These are phyloP conservation scores for Cactoblastis cactorum DNA, from an alignment of 2,888 invertebrate genomes.

Conservation along the genomic window DNA sequence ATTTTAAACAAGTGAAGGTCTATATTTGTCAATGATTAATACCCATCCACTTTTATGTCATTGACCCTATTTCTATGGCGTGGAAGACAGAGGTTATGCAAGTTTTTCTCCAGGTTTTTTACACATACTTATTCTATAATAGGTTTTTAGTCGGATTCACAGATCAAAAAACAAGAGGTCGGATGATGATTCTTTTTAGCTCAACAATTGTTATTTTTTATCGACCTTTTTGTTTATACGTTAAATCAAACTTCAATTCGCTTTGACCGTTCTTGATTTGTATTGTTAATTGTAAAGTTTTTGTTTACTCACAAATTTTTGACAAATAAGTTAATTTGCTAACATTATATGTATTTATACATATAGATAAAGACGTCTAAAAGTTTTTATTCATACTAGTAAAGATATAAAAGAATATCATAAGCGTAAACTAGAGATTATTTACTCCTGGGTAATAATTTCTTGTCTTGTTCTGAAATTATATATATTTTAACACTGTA, in stretches of 20 bases:
- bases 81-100: conserved; percentile 8
- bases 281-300: too few relatives aligned
- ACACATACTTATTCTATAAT: neutral
- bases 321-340: too few relatives aligned
- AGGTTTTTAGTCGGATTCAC: conserved; percentile 15
- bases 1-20: too few relatives aligned
- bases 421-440: too few relatives aligned
- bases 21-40: neutral
- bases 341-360: too few relatives aligned
- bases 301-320: too few relatives aligned
- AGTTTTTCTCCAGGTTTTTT: conserved; percentile 4
- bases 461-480: too few relatives aligned
- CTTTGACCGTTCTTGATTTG: neutral
- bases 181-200: neutral
- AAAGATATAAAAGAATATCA: too few relatives aligned
- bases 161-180: conserved; percentile 11
- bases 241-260: neutral
- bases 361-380: too few relatives aligned
- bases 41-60: conserved; percentile 7
- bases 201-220: conserved; percentile 4
- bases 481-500: too few relatives aligned
- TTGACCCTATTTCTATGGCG: conserved; percentile 8
- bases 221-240: neutral
- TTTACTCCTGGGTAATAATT: too few relatives aligned
- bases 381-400: too few relatives aligned